phyloP scores from a whole-genome alignment of 2,797 vertebrate species.

The Hemibagrus guttatus region DNA sequence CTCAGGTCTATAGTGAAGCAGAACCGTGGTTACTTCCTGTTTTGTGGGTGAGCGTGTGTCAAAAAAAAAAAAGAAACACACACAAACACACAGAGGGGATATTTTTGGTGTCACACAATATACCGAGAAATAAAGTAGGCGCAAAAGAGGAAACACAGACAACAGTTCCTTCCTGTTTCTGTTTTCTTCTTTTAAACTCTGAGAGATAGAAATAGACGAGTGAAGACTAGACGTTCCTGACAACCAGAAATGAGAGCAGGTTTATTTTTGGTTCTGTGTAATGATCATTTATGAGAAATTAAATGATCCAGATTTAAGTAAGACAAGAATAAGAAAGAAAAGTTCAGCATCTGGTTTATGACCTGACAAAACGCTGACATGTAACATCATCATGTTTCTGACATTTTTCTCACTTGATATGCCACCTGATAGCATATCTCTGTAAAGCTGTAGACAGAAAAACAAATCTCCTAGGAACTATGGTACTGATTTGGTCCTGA shows the following conservation, averaged over 20 bases:
- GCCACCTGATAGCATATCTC: neutral
- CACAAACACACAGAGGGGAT: constrained; percentile 40
- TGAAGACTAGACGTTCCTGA: constrained; percentile 19
- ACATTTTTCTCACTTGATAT: neutral
- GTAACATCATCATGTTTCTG: neutral
- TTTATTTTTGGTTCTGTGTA: neutral
- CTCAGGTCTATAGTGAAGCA: constrained; percentile 24
- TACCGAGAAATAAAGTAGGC: constrained; percentile 46
- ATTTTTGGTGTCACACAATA: constrained; percentile 57
- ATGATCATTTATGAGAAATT: neutral
- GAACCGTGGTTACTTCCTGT: constrained; percentile 49
- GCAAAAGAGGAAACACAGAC: constrained; percentile 58
- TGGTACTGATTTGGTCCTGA: neutral
- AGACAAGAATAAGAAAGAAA: neutral
- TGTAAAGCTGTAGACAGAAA: neutral
- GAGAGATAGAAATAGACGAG: constrained; percentile 44
- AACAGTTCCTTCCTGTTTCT: constrained; percentile 60
- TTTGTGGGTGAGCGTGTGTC: constrained; percentile 41
- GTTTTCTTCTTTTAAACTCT: constrained; percentile 58
- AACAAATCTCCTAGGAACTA: neutral
- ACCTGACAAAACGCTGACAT: neutral
- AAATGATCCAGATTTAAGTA: neutral
- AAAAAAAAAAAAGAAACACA: neutral
- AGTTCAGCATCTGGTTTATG: neutral
- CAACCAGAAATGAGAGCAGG: constrained; percentile 3